A percentile compares a stretch with the other conserved stretches of the same genome.
These are phyloP conservation scores for Tokudaia tokunoshimensis DNA, from an alignment of 2,797 vertebrate genomes.

Conservation along the genomic window DNA sequence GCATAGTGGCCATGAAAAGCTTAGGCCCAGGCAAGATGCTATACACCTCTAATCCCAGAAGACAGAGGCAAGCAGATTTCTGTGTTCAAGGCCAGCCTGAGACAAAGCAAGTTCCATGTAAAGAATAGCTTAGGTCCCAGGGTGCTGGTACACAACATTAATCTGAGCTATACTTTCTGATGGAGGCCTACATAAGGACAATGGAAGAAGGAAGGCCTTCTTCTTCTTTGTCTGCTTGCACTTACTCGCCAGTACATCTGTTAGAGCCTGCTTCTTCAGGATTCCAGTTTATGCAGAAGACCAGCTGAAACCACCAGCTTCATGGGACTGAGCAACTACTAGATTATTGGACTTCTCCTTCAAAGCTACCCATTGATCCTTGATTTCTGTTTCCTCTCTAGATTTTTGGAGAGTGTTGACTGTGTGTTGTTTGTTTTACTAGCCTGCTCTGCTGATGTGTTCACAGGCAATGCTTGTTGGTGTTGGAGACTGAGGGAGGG, in stretches of 20 bases:
- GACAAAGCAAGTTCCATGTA: background rate
- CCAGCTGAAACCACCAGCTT: background rate
- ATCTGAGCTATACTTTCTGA: background rate
- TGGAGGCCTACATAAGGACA: background rate
- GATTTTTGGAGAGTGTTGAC: background rate
- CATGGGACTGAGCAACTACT: background rate
- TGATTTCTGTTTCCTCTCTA: background rate
- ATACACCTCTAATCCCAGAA: background rate
- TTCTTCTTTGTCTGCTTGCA: background rate
- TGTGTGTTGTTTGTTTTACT: background rate
- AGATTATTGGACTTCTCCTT: background rate
- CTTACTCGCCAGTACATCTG: background rate
- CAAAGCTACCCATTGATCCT: background rate
- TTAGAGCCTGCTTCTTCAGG: background rate
- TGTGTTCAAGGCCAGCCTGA: background rate
- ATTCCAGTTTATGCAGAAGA: background rate
- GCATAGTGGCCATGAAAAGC: background rate
- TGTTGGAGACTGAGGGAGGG: background rate
- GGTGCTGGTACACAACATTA: background rate
- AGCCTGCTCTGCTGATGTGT: background rate
- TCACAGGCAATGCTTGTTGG: background rate
- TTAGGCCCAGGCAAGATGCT: background rate
- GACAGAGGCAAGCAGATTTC: background rate
- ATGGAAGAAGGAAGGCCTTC: background rate
- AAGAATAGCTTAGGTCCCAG: background rate